Conservation (phyloP, 2,888 invertebrate species). For the Campoplex nolae region DNA sequence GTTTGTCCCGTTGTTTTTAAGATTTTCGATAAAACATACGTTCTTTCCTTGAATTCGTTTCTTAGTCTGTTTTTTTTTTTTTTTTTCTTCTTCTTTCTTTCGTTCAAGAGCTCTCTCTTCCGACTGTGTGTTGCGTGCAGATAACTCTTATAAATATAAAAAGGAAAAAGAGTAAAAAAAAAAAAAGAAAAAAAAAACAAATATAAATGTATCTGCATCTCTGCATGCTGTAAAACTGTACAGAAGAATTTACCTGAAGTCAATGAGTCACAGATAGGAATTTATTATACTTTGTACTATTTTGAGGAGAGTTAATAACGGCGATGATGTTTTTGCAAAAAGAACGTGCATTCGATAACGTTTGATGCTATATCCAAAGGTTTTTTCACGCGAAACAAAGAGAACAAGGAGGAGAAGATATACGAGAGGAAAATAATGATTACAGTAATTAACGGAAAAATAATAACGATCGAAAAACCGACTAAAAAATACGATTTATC, state of each 20-base stretch:
- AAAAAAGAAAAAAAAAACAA: constrained; percentile 5
- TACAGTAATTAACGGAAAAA: constrained; percentile 40
- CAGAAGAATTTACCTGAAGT: constrained; percentile 66
- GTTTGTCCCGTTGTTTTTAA: constrained; percentile 58
- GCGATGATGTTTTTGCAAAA: constrained; percentile 53
- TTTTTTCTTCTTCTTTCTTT: not conserved
- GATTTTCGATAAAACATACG: constrained; percentile 34
- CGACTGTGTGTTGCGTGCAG: constrained; percentile 51
- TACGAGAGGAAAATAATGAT: constrained; percentile 44
- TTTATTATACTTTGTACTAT: constrained; percentile 64
- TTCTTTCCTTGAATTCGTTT: constrained; percentile 26
- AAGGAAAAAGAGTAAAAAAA: not conserved
- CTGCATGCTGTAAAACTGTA: constrained; percentile 65
- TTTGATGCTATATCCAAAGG: constrained; percentile 68
- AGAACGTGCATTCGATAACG: constrained; percentile 63
- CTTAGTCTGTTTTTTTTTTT: not conserved
- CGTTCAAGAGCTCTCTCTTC: constrained; percentile 59
- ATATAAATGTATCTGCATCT: constrained; percentile 53
- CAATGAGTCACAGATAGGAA: constrained; percentile 65
- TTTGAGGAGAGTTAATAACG: constrained; percentile 50
- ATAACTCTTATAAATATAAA: constrained; percentile 44
- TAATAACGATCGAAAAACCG: not conserved
- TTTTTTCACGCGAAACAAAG: constrained; percentile 51
- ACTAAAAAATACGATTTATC: constrained; percentile 12
- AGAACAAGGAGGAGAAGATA: constrained; percentile 7